A percentile compares a stretch with the other conserved stretches of the same genome.
Conservation (phyloP, 1,140 invertebrate species). For the Helicorthomorpha holstii region DNA sequence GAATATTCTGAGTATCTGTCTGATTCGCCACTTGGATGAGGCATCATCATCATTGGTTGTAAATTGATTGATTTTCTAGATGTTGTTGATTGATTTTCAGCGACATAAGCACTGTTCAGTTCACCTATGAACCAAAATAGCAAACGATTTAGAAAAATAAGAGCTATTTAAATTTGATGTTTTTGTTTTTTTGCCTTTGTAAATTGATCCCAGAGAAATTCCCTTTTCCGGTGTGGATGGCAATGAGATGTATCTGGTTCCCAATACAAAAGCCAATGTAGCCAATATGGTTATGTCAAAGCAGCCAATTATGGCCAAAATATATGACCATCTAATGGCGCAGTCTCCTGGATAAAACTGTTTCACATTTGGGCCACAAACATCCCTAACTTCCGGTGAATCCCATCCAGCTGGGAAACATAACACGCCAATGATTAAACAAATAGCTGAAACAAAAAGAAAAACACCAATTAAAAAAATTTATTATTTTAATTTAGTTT, state of each 20-base stretch:
- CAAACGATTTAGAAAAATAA: not conserved
- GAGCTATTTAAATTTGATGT: not conserved
- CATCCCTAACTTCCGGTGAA: slow-evolving; percentile 54
- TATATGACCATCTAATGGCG: slow-evolving; percentile 83
- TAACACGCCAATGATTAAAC: slow-evolving; percentile 62
- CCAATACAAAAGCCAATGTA: slow-evolving; percentile 81
- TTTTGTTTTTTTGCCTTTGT: slow-evolving; percentile 12
- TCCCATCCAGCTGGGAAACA: slow-evolving; percentile 91
- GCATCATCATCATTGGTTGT: slow-evolving; percentile 65
- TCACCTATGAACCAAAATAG: slow-evolving; percentile 40
- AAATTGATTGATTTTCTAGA: slow-evolving; percentile 68
- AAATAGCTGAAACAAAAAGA: slow-evolving; percentile 43
- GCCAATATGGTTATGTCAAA: slow-evolving; percentile 77
- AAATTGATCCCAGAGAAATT: slow-evolving; percentile 13
- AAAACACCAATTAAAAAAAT: not conserved
- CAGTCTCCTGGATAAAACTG: slow-evolving; percentile 62
- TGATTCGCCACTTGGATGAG: slow-evolving; percentile 41
- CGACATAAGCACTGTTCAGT: slow-evolving; percentile 66
- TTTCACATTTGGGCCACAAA: slow-evolving; percentile 65
- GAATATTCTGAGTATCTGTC: slow-evolving; percentile 54
- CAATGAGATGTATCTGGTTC: slow-evolving; percentile 65
- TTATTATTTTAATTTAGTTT: not conserved
- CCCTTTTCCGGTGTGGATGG: slow-evolving; percentile 25
- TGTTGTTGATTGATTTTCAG: slow-evolving; percentile 51
- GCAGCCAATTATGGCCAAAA: slow-evolving; percentile 78